Base-by-base conservation (phyloP, 2,113 vertebrate species). In the Melozone crissalis region DNA sequence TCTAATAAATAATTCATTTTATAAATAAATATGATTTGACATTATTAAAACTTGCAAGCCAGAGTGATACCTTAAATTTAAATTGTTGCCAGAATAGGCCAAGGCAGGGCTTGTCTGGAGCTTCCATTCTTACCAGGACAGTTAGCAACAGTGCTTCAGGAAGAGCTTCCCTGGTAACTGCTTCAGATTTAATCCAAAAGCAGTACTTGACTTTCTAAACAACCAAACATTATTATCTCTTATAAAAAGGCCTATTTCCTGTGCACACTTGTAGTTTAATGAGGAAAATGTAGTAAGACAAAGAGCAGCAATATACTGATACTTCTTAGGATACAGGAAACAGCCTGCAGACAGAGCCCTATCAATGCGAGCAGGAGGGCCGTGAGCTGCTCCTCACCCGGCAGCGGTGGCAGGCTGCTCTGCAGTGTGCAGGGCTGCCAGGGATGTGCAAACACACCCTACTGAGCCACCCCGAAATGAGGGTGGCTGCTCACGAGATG, bases 171-270 rank as follows among this genome's bases (percentile, higher is more conserved):
- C 31, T 57, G 49, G 41, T 13, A 91, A 9, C 16, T 66, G 9
- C 47, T 31, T 67, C 33, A 87, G 62, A 85, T 73, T 85, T 90
- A 72, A 75, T 65, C 31, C 37, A 82, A 83, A 95, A 93, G 11
- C 15, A 49, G 8, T 47, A 54, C 82, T 61, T 94, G n/a, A 58
- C 66, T 84, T 93, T 73, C 41, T 68, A 87, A 94, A 72, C n/a
- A 28, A 72, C 22, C 5, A 61, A 76, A 49, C 1, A 1, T 59
- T 49, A 47, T 67, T 67, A 59, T 46, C 35, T 89, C 9, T 51
- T 62, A 62, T 31, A 69, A 58, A 69, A 69, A 59, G 14, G 4
- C 16, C 23, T 72, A 26, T 86, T 90, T 84, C 66, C 39, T 71
- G 35, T 78, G 47, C 43, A 54, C 37, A 26, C 17, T 31, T 49